Evolutionary conservation across 2,888 invertebrate genomes (phyloP).

Genomic region (Chydorus sphaericus): DNA sequence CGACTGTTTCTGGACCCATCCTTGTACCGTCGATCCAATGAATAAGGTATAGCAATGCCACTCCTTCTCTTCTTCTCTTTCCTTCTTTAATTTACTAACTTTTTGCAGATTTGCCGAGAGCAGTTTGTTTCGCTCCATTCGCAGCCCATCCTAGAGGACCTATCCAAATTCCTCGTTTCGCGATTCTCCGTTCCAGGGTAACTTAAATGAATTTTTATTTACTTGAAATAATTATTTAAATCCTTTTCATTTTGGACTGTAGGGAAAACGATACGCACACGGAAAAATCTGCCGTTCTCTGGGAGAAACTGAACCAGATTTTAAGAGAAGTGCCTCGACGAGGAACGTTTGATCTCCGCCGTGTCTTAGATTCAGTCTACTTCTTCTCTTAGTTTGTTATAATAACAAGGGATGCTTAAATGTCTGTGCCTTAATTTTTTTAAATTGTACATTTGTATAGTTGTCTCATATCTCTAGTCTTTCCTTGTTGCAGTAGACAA

Average conservation of each 20-base stretch:
- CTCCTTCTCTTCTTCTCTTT: too few species aligned
- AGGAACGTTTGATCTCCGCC: constrained; percentile 58
- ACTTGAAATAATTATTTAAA: too few species aligned
- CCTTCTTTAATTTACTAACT: neutral
- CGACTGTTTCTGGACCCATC: constrained; percentile 99
- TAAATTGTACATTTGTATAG: too few species aligned
- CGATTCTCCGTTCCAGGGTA: constrained; percentile 51
- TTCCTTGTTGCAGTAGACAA: too few species aligned
- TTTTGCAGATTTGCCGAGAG: constrained; percentile 73
- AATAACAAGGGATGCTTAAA: too few species aligned
- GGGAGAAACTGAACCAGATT: constrained; percentile 44
- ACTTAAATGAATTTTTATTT: too few species aligned
- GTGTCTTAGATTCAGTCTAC: constrained; percentile 61
- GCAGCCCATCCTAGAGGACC: constrained; percentile 74
- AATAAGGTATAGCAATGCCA: constrained; percentile 59
- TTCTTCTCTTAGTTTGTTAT: constrained; percentile 55
- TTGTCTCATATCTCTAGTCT: too few species aligned
- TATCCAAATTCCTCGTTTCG: constrained; percentile 55
- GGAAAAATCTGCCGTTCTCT: too few species aligned
- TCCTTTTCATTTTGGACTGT: too few species aligned
- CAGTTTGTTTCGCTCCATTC: constrained; percentile 94
- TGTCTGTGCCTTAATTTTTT: too few species aligned
- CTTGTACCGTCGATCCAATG: constrained; percentile 69
- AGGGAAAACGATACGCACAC: too few species aligned
- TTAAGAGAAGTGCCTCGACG: constrained; percentile 51